A percentile compares a stretch with the other conserved stretches of the same genome.
Conservation (phyloP, 2,888 invertebrate species). For the Amphipyra tragopoginis region DNA sequence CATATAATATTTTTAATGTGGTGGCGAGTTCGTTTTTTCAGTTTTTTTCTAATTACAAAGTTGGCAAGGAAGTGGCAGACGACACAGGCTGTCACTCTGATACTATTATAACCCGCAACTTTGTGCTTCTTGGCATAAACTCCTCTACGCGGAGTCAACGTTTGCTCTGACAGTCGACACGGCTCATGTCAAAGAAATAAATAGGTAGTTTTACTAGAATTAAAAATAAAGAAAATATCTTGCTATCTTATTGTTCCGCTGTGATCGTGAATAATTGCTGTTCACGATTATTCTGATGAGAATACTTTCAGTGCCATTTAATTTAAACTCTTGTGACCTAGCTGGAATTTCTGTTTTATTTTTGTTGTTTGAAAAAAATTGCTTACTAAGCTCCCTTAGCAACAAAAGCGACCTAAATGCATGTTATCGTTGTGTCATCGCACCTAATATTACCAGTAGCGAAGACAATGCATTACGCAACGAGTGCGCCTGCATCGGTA, state of each 20-base stretch:
- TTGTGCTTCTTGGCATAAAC: conserved; percentile 83
- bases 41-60: conserved; percentile 87
- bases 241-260: conserved; percentile 76
- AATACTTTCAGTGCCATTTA: conserved; percentile 34
- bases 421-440: conserved; percentile 72
- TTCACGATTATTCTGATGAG: conserved; percentile 56
- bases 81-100: conserved; percentile 82
- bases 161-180: conserved; percentile 84
- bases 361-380: conserved; percentile 6
- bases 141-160: conserved; percentile 84
- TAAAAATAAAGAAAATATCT: conserved; percentile 73
- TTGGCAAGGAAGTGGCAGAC: conserved; percentile 85
- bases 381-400: conserved; percentile 41
- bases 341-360: conserved; percentile 27
- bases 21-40: conserved; percentile 73
- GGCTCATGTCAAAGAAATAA: conserved; percentile 76
- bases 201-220: conserved; percentile 70
- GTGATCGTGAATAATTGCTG: conserved; percentile 70
- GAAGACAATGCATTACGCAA: conserved; percentile 82
- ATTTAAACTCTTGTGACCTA: conserved; percentile 25
- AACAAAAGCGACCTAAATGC: conserved; percentile 61
- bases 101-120: conserved; percentile 80
- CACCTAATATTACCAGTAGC: conserved; percentile 68
- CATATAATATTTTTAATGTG: conserved; percentile 70
- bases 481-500: conserved; percentile 72